Conservation (phyloP, 2,797 vertebrate species). For the Galaxias olidus region DNA sequence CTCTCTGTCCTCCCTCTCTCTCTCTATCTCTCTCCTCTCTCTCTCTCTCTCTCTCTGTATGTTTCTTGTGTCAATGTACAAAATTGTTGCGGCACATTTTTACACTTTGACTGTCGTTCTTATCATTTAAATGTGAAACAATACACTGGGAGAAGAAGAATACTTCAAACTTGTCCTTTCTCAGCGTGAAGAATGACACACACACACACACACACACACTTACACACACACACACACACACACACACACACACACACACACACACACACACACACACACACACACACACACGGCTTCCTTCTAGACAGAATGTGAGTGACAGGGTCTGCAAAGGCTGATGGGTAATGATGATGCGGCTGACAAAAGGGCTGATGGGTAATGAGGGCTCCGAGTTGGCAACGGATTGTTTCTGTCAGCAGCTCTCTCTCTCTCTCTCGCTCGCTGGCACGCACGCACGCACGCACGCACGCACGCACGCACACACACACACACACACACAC, state of each 20-base stretch:
- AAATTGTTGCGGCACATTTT: too few species aligned
- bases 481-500: background rate
- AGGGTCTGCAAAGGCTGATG: conserved; percentile 64
- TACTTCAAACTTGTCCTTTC: conserved; percentile 19
- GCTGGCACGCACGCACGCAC: background rate
- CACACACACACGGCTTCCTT: conserved; percentile 34
- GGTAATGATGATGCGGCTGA: conserved; percentile 77
- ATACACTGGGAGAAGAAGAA: too few species aligned
- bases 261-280: conserved; percentile 46
- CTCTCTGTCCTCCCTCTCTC: conserved; percentile 34
- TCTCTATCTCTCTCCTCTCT: conserved; percentile 35
- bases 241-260: conserved; percentile 43
- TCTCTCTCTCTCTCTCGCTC: background rate
- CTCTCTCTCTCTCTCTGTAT: background rate
- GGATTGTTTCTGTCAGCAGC: conserved; percentile 46
- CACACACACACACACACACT: conserved; percentile 29
- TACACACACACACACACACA: conserved; percentile 5
- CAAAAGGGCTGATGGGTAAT: conserved; percentile 76
- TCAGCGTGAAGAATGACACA: conserved; percentile 17
- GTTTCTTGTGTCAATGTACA: too few species aligned
- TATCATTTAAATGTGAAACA: too few species aligned
- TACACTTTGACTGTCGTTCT: too few species aligned
- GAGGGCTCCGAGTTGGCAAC: conserved; percentile 66
- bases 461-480: background rate
- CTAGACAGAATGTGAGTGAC: conserved; percentile 64